Evolutionary conservation across 1,140 invertebrate genomes (phyloP).

Genomic region (Physella acuta): DNA sequence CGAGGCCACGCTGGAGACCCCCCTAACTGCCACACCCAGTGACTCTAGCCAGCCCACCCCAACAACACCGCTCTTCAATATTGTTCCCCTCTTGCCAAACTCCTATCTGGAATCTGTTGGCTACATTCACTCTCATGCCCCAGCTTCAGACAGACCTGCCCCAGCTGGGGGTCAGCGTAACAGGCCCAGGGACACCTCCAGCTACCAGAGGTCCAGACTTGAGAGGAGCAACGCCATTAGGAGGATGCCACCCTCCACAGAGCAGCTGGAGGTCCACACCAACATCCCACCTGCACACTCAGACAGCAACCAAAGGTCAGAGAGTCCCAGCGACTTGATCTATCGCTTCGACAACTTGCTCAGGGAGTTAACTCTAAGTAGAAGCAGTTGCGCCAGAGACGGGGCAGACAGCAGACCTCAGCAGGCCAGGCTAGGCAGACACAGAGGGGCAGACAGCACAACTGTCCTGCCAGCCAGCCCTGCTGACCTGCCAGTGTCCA

Average conservation of each 20-base stretch:
- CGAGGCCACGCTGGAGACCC: constrained; percentile 11
- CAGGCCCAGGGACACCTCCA: constrained; percentile 20
- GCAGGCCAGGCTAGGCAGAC: too few species aligned
- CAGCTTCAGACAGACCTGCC: neutral
- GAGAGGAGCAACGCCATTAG: constrained; percentile 23
- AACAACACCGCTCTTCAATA: constrained; percentile 8
- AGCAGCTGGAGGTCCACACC: constrained; percentile 1
- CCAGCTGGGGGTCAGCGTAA: neutral
- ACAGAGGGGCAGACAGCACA: too few species aligned
- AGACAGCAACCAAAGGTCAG: constrained; percentile 20
- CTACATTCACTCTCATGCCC: neutral
- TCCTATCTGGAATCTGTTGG: constrained; percentile 8
- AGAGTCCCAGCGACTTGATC: neutral
- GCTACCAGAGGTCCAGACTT: constrained; percentile 17
- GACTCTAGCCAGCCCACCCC: neutral
- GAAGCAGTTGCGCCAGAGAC: neutral
- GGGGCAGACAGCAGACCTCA: too few species aligned
- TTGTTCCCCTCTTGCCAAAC: constrained; percentile 21
- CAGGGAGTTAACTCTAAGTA: neutral
- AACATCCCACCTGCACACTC: neutral
- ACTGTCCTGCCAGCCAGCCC: too few species aligned
- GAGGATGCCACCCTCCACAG: neutral
- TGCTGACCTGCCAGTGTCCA: neutral
- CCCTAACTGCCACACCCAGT: neutral
- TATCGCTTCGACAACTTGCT: constrained; percentile 16